Conservation (phyloP, 2,113 vertebrate species). For the Syrmaticus mikado region DNA sequence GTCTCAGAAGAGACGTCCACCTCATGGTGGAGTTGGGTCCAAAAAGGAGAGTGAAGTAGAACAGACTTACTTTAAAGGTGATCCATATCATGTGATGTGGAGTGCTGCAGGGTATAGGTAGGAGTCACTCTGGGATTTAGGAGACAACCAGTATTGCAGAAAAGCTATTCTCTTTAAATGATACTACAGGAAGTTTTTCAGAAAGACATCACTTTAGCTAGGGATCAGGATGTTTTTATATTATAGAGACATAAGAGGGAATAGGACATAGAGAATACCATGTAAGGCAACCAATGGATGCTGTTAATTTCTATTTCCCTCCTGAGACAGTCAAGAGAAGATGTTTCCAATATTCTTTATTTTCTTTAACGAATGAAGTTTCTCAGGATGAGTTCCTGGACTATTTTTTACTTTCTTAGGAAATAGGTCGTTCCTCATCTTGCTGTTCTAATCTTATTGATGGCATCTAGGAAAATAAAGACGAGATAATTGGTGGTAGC, state of each 20-base stretch:
- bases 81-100: background rate
- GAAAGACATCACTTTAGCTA: background rate
- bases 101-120: background rate
- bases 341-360: background rate
- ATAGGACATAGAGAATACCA: background rate
- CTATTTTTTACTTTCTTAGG: background rate
- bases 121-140: background rate
- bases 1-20: background rate
- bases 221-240: background rate
- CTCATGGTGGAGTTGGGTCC: background rate
- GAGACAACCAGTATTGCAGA: background rate
- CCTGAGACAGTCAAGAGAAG: background rate
- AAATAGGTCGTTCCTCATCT: background rate
- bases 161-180: background rate
- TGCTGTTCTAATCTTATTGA: background rate
- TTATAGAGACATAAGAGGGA: background rate
- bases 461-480: background rate
- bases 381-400: background rate
- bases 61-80: background rate
- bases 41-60: background rate
- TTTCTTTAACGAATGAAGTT: background rate
- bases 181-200: background rate
- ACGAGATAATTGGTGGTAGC: no score
- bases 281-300: background rate
- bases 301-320: background rate